These are phyloP conservation scores for Motacilla alba DNA, from an alignment of 2,113 vertebrate species.

Conservation along the genomic window DNA sequence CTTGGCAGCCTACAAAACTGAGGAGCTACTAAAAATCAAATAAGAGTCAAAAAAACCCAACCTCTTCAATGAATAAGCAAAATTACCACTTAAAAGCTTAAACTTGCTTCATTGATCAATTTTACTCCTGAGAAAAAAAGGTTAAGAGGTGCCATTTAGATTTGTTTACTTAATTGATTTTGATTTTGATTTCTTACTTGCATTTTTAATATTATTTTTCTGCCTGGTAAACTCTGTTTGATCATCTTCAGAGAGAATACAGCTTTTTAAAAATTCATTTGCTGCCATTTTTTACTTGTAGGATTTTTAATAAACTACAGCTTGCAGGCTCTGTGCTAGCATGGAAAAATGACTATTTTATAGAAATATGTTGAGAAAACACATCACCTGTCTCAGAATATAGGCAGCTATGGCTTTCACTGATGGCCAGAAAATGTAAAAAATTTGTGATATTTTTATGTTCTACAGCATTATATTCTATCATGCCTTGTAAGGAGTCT, in stretches of 20 bases:
- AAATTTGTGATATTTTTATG: background rate
- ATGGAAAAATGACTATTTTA: background rate
- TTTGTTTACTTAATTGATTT: background rate
- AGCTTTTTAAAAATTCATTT: background rate
- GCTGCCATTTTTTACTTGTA: background rate
- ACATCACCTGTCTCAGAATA: background rate
- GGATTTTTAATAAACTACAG: background rate
- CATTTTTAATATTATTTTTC: background rate
- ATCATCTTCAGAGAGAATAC: background rate
- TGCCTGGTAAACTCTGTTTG: background rate
- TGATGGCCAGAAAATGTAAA: background rate
- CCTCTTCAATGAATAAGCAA: background rate
- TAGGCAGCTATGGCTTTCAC: background rate
- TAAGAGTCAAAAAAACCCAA: background rate
- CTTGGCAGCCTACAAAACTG: background rate
- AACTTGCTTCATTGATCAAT: background rate
- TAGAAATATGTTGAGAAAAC: background rate
- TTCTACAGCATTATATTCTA: background rate
- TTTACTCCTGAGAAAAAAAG: background rate
- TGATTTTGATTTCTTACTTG: background rate
- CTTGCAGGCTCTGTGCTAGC: background rate
- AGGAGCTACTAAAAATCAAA: background rate
- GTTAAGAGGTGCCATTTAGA: background rate
- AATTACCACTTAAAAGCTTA: background rate
- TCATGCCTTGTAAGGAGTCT: fast-evolving